A percentile compares a stretch with the other conserved stretches of the same genome.
These are phyloP conservation scores for Ciconia boyciana DNA, from an alignment of 2,113 vertebrate genomes.

Conservation along the genomic window DNA sequence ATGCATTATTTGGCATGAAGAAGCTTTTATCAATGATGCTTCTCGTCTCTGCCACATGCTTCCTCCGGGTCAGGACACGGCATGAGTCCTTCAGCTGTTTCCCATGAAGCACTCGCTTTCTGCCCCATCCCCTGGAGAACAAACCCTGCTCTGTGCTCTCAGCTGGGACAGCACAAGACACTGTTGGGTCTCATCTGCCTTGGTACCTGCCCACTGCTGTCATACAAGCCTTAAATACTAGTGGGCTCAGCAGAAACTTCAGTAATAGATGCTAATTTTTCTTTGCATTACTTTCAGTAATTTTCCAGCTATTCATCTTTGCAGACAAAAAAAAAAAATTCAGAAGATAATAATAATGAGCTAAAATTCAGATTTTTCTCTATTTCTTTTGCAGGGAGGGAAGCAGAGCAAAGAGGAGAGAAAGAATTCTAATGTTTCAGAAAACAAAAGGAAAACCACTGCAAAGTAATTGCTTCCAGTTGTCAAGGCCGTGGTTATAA, in stretches of 20 bases:
- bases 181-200: background rate
- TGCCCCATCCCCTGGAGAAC: background rate
- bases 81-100: background rate
- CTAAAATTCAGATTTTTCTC: background rate
- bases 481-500: background rate
- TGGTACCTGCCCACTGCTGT: background rate
- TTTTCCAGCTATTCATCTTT: constrained; percentile 8
- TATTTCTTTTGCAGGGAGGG: background rate
- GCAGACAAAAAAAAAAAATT: background rate
- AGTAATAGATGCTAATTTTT: background rate
- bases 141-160: background rate
- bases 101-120: background rate
- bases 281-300: background rate
- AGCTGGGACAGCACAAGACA: background rate
- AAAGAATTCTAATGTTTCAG: background rate
- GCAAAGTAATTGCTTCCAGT: constrained; percentile 2
- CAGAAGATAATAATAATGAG: background rate
- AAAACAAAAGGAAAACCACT: constrained; percentile 1
- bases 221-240: background rate
- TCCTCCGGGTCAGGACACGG: background rate
- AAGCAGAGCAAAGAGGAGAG: background rate
- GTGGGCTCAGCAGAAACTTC: background rate
- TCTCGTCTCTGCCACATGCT: background rate
- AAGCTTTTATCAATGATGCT: background rate
- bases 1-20: background rate